Evolutionary conservation across 2,888 invertebrate species (phyloP), one percentile per base, ranked within the genome.

Genomic region (Malacosoma neustria): DNA sequence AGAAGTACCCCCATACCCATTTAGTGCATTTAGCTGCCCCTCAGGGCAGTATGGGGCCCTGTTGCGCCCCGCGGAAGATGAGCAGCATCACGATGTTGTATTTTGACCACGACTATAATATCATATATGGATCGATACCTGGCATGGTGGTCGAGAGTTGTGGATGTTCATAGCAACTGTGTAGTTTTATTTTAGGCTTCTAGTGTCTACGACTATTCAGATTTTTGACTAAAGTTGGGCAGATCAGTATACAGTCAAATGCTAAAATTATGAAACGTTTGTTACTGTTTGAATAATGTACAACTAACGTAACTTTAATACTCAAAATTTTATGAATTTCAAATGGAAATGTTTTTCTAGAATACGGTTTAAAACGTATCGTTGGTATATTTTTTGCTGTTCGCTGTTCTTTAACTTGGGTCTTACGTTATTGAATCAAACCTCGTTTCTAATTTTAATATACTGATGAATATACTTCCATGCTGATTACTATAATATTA

Each of bases 131-230:
- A 50, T 91, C 92, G 44, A 88, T 98, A 54, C 96, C 96, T 4
- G 95, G 96, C 13, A 98, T 98, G 97, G 94, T 97, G 40, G 97
- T 97, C 30, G 95, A 96, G 54, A 90, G 92, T 62, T 98, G 97
- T 72, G 96, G 96, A 36, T 98, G 97, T 75, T 93, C 95, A 84
- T 97, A 85, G 80, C 77, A 59, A 61, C 60, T 43, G 47, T 42
- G 45, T 53, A 46, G 58, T 49, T 46, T 47, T 45, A 46, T 49
- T 43, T 37, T 37, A 54, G 59, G 63, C 67, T 73, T 63, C 64
- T 57, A 59, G 65, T 56, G 54, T 45, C 36, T 22, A 33, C 29
- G 36, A 33, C 6, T 11, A 30, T 37, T 14, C 31, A 11, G 33
- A 15, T 35, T 6, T 14, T 36, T 33, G 30, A 13, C 12, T 36